A percentile compares a stretch with the other conserved stretches of the same genome.
These are phyloP conservation scores for Heteromormyrus szaboi DNA, from an alignment of 2,797 vertebrate genomes.

Conservation along the genomic window DNA sequence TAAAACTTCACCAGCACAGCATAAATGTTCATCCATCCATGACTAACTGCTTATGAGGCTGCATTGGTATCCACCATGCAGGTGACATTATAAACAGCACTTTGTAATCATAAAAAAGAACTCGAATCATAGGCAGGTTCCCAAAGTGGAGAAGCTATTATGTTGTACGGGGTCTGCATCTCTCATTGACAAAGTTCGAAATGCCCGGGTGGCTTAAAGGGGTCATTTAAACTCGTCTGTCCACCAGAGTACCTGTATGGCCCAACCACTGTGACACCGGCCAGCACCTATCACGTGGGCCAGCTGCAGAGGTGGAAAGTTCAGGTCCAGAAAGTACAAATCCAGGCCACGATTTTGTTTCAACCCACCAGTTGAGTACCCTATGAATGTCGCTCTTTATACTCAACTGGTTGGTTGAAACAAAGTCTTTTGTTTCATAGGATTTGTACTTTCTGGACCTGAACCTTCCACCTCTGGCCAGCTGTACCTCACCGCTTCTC, in stretches of 20 bases:
- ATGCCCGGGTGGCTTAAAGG: not conserved
- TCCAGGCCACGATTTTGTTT: too few species aligned
- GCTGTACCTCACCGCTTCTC: not conserved
- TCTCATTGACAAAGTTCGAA: not conserved
- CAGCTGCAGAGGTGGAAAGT: not conserved
- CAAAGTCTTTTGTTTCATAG: too few species aligned
- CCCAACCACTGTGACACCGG: not conserved
- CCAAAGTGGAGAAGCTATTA: not conserved
- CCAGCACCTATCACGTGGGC: not conserved
- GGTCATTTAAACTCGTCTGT: not conserved
- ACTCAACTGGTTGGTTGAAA: too few species aligned
- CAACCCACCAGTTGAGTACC: too few species aligned
- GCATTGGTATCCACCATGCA: not conserved
- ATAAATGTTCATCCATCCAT: not conserved
- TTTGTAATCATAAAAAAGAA: not conserved
- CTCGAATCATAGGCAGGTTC: not conserved
- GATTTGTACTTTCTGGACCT: too few species aligned
- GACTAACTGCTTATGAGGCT: not conserved
- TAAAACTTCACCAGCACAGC: not conserved
- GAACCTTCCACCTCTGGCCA: not conserved
- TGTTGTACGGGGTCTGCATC: not conserved
- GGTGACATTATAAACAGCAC: not conserved
- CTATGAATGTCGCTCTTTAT: too few species aligned
- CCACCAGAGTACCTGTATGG: not conserved
- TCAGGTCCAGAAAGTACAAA: too few species aligned